Conservation (phyloP, 2,888 invertebrate genomes). For the Galerucella nymphaeae region DNA sequence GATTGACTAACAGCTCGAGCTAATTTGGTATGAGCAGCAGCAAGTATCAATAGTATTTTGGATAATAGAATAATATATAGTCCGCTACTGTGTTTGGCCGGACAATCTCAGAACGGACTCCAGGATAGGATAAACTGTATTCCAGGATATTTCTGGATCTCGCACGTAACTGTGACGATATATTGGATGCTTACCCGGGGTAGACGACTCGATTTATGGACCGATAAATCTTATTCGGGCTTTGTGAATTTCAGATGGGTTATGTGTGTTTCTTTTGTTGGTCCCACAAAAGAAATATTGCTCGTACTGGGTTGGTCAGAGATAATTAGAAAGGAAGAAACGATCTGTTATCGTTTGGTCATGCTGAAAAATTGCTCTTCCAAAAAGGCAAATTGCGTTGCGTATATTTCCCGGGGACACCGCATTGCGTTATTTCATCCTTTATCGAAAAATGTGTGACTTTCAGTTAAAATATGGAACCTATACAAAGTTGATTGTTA, state of each 20-base stretch:
- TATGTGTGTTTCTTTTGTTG: constrained; percentile 48
- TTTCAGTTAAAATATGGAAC: too few relatives aligned
- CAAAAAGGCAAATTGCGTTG: constrained; percentile 14
- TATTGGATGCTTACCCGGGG: constrained; percentile 61
- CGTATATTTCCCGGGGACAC: neutral
- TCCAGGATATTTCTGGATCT: constrained; percentile 48
- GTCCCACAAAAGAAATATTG: constrained; percentile 43
- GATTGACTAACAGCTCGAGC: too few relatives aligned
- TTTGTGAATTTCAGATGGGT: constrained; percentile 47
- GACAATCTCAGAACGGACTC: constrained; percentile 60
- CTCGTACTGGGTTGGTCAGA: constrained; percentile 37
- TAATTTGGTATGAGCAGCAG: too few relatives aligned
- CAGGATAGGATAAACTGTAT: constrained; percentile 49
- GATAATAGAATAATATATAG: neutral
- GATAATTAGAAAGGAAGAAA: constrained; percentile 43
- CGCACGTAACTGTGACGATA: constrained; percentile 57
- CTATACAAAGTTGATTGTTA: too few relatives aligned
- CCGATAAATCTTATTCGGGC: constrained; percentile 53
- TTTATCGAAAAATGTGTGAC: too few relatives aligned
- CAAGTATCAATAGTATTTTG: neutral
- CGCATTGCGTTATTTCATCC: neutral
- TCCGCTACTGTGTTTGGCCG: constrained; percentile 37
- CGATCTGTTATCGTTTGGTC: constrained; percentile 31
- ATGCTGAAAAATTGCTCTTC: constrained; percentile 27
- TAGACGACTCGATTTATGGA: constrained; percentile 55